phyloP scores from a whole-genome alignment of 2,797 vertebrate species.

The Graptemys geographica region DNA sequence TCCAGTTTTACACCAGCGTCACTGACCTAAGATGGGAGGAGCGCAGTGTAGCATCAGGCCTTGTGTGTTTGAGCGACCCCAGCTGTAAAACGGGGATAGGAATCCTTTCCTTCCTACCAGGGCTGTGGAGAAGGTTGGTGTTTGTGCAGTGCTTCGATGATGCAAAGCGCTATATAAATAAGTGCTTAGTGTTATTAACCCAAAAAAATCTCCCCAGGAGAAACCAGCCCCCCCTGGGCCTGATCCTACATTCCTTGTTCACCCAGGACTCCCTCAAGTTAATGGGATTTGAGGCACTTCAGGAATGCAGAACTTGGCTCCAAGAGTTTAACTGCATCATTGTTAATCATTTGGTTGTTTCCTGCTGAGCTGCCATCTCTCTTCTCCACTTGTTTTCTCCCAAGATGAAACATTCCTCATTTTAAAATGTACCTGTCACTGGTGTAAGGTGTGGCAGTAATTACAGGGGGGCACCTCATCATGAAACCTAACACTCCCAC shows the following conservation, averaged over 20 bases:
- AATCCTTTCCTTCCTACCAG: neutral
- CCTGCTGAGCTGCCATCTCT: slow-evolving; percentile 13
- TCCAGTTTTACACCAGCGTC: neutral
- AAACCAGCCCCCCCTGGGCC: neutral
- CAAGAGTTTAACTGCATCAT: slow-evolving; percentile 32
- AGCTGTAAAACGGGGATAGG: neutral
- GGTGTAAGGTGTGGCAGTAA: neutral
- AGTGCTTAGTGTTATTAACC: too few relatives aligned
- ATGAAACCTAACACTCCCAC: neutral
- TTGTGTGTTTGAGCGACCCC: neutral
- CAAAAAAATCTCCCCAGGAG: neutral
- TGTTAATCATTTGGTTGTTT: neutral
- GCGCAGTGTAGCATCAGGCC: too few relatives aligned
- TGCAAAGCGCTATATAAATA: too few relatives aligned
- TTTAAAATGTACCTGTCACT: slow-evolving; percentile 3
- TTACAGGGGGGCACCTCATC: neutral
- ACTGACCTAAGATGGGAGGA: neutral
- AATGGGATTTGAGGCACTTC: neutral
- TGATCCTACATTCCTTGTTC: neutral
- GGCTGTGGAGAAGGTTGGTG: neutral
- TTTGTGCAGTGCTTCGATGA: neutral
- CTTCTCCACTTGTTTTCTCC: slow-evolving; percentile 32
- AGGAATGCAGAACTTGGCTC: accelerated
- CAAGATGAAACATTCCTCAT: slow-evolving; percentile 20
- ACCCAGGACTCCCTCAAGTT: neutral